These are phyloP conservation scores for Diglossa brunneiventris DNA, from an alignment of 2,113 vertebrate genomes.

Conservation along the genomic window DNA sequence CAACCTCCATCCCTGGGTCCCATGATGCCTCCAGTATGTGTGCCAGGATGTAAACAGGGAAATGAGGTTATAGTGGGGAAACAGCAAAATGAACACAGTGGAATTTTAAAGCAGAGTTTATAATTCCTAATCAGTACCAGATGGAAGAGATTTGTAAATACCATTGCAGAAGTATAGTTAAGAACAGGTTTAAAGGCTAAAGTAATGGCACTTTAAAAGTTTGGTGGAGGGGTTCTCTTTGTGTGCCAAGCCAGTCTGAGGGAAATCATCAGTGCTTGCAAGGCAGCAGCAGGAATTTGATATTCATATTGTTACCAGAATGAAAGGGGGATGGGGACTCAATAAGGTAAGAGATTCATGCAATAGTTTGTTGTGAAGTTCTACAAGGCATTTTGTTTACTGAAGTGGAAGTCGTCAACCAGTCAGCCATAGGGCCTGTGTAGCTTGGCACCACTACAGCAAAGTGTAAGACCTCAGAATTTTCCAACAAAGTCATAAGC, in stretches of 20 bases:
- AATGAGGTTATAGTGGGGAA: background rate
- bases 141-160: conserved; percentile 25
- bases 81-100: background rate
- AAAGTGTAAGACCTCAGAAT: background rate
- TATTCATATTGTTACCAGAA: background rate
- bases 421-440: background rate
- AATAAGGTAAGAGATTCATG: background rate
- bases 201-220: background rate
- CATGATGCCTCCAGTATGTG: background rate
- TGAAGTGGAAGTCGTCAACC: background rate
- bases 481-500: background rate
- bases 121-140: conserved; percentile 17
- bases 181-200: conserved; percentile 1
- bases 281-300: background rate
- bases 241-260: background rate
- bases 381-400: background rate
- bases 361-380: background rate
- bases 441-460: background rate
- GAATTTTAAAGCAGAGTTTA: background rate
- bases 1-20: background rate
- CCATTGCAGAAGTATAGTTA: background rate
- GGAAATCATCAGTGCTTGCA: background rate
- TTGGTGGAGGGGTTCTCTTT: background rate
- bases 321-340: background rate
- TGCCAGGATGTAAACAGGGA: background rate